Evolutionary conservation across 1,140 invertebrate genomes (phyloP), one percentile per base, ranked within the genome.

Genomic region (Apis laboriosa): DNA sequence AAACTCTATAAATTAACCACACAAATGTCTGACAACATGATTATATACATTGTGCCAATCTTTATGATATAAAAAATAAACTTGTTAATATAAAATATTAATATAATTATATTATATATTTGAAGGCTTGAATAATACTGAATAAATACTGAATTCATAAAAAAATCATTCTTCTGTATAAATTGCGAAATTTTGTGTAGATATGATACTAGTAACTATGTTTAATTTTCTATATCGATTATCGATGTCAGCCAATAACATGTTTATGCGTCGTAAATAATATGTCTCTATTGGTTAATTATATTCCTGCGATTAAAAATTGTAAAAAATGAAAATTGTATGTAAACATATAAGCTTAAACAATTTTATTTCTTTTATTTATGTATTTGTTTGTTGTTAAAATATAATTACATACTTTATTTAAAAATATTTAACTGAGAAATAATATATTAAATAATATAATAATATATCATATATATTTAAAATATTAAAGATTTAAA

Each of bases 251-350:
- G 67, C 91, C 91, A 91, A 92, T 92, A 61, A 72, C 34, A 60
- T 34, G 84, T 75, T 91, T 91, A 84, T 92, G 91, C 91, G 91
- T 90, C 90, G 91, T 88, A 92, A 91, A 89, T 77, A 89, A 85
- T 76, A 53, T 17, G 1, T 0, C 1, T 63, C 43, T 66, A 91
- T 92, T 92, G 88, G 91, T 49, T 24, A 11, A 21, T 43, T 4
- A 51, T 13, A 77, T 90, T 90, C 79, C 88, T 88, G 90, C 89
- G 73, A 72, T 56, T 71, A 11, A 53, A 11, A 49, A 58, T 60
- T 15, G 7, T 8, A 9, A 28, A 21, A 66, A 55, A 53, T 43
- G 11, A 28, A 61, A 53, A 51, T 34, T 64, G 13, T 43, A 56
- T 34, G n/a, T 49, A 13, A 19, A 49, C 19, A 58, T 15, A 56